Base-by-base conservation (phyloP, 2,113 vertebrate species). In the Antennarius striatus region DNA sequence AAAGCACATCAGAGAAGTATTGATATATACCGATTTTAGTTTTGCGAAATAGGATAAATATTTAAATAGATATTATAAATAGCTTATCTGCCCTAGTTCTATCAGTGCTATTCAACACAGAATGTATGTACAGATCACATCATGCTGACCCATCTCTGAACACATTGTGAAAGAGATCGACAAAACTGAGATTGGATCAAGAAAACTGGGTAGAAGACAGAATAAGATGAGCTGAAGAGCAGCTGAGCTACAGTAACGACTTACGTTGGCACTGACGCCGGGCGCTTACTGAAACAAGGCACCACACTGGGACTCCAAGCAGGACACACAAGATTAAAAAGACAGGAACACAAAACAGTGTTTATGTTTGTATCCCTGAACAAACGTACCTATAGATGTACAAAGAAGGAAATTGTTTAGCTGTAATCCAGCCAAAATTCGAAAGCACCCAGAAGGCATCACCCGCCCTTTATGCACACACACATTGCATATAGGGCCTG, bases 251-350 rank as follows among this genome's bases (percentile, higher is more conserved):
- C 58, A 40, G 70, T 45, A 71, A 71, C 53, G 68, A 59, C 45
- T 65, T 28, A 54, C 63, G 58, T 56, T 76, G 67, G 40, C 75
- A 59, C 56, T 76, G 86, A 84, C 79, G 56, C 76, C 64, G 69
- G 69, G 64, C 83, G 83, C 75, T 66, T 71, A 88, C 67, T 77
- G 64, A 80, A 83, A 80, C 57, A 73, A 80, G 75, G 77, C 71
- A 69, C 47, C 58, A 73, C 60, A 10, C 54, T 40, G 65, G 12
- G 63, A 28, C 53, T 72, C 65, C 57, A 64, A 83, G 73, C 52
- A 64, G 64, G 52, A 82, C 2, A 5, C 15, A 59, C 52, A 5
- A 65, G 32, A 42, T 68, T 11, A 49, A 32, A 70, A 68, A 65
- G 39, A 49, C 15, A 67, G 50, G 59, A 56, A 29, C 63, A 65